phyloP scores from a whole-genome alignment of 2,113 vertebrate genomes.

The Hoplias malabaricus region DNA sequence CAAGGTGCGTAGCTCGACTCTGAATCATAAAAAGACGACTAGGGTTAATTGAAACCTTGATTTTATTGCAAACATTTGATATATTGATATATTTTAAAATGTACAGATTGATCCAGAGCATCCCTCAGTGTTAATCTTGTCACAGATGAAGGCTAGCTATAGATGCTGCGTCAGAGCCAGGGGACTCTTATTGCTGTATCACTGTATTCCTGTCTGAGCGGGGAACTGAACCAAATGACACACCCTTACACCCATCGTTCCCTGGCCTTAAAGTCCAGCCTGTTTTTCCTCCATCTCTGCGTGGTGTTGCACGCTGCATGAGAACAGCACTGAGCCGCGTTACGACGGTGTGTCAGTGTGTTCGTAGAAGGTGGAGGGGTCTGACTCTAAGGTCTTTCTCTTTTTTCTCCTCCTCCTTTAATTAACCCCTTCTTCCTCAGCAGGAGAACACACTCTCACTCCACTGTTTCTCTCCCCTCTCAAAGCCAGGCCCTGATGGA shows the following conservation, averaged over 20 bases:
- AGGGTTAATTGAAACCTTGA: no score
- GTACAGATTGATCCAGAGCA: no score
- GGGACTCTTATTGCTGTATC: no score
- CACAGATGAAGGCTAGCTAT: no score
- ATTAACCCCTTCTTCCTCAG: constrained; percentile 25
- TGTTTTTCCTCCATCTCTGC: not conserved
- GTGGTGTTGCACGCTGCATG: constrained; percentile 68
- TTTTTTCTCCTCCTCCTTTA: not conserved
- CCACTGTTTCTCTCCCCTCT: not conserved
- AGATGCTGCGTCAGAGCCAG: no score
- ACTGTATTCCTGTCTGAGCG: no score
- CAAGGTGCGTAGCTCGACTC: no score
- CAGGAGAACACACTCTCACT: constrained; percentile 2
- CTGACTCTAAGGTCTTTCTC: constrained; percentile 32
- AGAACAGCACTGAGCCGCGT: constrained; percentile 41
- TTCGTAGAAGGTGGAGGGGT: constrained; percentile 50
- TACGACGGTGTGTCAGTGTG: constrained; percentile 30
- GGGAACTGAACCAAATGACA: no score
- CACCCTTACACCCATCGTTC: not conserved
- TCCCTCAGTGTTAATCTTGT: no score
- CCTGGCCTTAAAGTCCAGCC: not conserved
- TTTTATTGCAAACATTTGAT: no score
- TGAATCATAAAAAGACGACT: no score
- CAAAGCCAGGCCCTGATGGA: not conserved
- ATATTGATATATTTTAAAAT: no score